phyloP scores from a whole-genome alignment of 2,113 vertebrate genomes.

The Catharus bicknelli region DNA sequence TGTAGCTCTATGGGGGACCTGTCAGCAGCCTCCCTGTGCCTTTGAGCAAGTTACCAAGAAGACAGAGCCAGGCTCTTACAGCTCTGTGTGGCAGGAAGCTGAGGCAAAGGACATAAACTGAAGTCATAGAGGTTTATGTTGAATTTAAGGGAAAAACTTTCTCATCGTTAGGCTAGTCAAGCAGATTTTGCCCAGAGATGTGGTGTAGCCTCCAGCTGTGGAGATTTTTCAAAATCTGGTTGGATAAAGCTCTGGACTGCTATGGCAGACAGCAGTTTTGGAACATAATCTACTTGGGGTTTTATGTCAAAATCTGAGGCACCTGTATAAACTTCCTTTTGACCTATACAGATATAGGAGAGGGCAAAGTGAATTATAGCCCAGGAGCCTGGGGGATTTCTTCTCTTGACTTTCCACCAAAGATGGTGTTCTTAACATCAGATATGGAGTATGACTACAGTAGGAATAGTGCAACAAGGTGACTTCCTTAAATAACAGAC shows the following conservation, averaged over 20 bases:
- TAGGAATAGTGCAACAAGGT: background rate
- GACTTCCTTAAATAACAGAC: background rate
- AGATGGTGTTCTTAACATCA: background rate
- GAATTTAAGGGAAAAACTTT: background rate
- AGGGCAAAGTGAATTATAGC: background rate
- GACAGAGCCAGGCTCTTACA: background rate
- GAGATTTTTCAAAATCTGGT: background rate
- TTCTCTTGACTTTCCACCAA: background rate
- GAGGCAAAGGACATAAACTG: background rate
- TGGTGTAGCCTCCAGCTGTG: background rate
- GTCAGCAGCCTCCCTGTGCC: background rate
- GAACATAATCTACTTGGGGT: background rate
- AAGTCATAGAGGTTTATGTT: background rate
- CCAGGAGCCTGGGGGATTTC: background rate
- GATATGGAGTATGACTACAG: too few species aligned
- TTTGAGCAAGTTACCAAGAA: background rate
- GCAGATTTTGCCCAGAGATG: background rate
- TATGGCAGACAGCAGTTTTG: background rate
- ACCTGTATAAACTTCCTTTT: background rate
- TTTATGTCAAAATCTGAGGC: background rate
- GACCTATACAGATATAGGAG: background rate
- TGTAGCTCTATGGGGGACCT: background rate
- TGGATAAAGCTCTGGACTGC: background rate
- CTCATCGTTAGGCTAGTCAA: background rate
- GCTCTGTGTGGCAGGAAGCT: background rate